These are phyloP conservation scores for Drosophila atroscutellata DNA, from an alignment of 2,888 invertebrate species.

Conservation along the genomic window DNA sequence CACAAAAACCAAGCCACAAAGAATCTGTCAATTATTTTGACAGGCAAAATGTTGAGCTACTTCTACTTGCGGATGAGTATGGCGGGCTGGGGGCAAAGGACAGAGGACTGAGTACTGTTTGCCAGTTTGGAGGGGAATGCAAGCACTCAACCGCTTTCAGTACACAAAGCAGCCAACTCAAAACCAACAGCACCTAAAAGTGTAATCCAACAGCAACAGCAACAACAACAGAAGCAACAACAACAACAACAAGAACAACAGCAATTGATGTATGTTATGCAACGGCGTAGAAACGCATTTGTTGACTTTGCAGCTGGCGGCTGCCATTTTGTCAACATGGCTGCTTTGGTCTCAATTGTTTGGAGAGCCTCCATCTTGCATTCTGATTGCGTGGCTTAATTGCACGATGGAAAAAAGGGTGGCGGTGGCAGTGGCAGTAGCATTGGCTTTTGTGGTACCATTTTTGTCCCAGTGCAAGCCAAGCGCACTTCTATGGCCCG, in stretches of 20 bases:
- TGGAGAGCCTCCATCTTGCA: constrained; percentile 74
- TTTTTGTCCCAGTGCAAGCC: constrained; percentile 51
- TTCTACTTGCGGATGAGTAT: neutral
- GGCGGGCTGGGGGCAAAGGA: neutral
- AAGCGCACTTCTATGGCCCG: constrained; percentile 59
- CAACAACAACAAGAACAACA: constrained; percentile 22
- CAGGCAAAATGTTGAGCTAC: neutral
- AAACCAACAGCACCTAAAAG: constrained; percentile 44
- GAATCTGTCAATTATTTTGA: constrained; percentile 9
- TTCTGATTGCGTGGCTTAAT: constrained; percentile 77
- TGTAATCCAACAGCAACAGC: constrained; percentile 40
- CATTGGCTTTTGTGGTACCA: constrained; percentile 45
- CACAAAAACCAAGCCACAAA: neutral
- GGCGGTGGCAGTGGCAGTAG: constrained; percentile 6
- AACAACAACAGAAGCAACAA: constrained; percentile 23
- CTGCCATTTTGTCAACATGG: constrained; percentile 69
- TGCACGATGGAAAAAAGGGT: constrained; percentile 50
- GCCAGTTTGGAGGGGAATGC: constrained; percentile 21
- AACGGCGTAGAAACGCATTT: constrained; percentile 46
- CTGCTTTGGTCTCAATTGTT: constrained; percentile 56
- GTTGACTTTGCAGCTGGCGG: constrained; percentile 74
- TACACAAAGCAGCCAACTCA: constrained; percentile 36
- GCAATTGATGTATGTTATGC: constrained; percentile 42
- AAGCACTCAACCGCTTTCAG: constrained; percentile 29
- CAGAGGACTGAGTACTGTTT: constrained; percentile 5